These are phyloP conservation scores for Apis cerana DNA, from an alignment of 1,140 invertebrate species.

Conservation along the genomic window DNA sequence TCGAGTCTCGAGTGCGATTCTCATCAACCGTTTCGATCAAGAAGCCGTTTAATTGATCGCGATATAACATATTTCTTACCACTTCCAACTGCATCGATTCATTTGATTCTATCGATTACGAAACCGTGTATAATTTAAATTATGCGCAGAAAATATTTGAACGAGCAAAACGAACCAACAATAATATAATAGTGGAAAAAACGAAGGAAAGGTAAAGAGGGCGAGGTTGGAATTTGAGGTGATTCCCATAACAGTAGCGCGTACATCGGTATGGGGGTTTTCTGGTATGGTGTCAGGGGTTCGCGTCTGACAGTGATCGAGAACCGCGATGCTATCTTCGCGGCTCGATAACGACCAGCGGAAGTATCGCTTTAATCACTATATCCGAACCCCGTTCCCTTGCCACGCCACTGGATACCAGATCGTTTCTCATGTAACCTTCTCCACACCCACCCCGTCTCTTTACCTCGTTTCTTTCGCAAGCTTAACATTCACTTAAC, in stretches of 20 bases:
- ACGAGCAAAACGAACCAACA: too few species aligned
- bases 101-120: too few species aligned
- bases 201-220: background rate
- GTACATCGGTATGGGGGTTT: constrained; percentile 50
- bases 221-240: constrained; percentile 3
- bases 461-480: background rate
- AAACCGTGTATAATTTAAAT: too few species aligned
- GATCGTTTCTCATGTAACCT: constrained; percentile 52
- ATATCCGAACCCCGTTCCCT: constrained; percentile 71
- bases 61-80: too few species aligned
- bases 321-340: constrained; percentile 71
- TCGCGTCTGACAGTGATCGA: constrained; percentile 74
- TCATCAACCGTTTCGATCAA: constrained; percentile 24
- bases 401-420: constrained; percentile 47
- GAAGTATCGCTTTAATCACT: constrained; percentile 78
- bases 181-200: too few species aligned
- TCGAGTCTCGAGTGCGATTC: constrained; percentile 36
- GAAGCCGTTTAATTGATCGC: constrained; percentile 29
- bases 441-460: constrained; percentile 19
- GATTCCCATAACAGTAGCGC: background rate
- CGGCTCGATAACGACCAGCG: constrained; percentile 72
- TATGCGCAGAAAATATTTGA: too few species aligned
- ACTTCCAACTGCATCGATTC: too few species aligned
- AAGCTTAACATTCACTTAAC: background rate
- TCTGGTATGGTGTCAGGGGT: constrained; percentile 51